Percentiles rank a stretch among this genome's conserved stretches.
Conservation (phyloP, 1,140 invertebrate genomes). For the Eulimnadia texana region DNA sequence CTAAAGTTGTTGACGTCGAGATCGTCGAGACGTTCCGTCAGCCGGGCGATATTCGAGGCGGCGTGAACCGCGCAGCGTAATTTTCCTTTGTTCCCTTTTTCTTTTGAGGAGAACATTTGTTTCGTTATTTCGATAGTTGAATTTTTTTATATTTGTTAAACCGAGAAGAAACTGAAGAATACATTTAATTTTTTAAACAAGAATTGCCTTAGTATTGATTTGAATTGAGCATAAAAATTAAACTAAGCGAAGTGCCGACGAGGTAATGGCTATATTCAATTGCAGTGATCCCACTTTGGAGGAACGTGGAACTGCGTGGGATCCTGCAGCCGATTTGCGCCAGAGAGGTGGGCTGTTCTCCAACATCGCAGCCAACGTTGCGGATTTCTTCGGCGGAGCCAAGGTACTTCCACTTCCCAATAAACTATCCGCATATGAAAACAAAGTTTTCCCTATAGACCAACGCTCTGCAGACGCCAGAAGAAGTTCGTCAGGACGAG, state of each 20-base stretch:
- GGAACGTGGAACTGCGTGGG: neutral
- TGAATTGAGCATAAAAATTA: too few relatives aligned
- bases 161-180: too few relatives aligned
- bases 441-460: neutral
- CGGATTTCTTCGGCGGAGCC: neutral
- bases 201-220: too few relatives aligned
- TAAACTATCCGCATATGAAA: neutral
- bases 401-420: neutral
- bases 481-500: neutral
- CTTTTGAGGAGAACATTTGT: too few relatives aligned
- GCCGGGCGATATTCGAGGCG: neutral
- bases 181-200: too few relatives aligned
- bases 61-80: neutral
- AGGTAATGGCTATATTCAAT: neutral
- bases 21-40: neutral
- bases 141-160: too few relatives aligned
- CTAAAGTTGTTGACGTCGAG: neutral
- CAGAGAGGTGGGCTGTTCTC: neutral
- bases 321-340: neutral
- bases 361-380: neutral
- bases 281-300: neutral
- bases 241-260: too few relatives aligned
- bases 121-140: too few relatives aligned
- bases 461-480: neutral
- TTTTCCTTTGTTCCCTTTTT: neutral